A percentile compares a stretch with the other conserved stretches of the same genome.
These are phyloP conservation scores for Onychomys arenicola DNA, from an alignment of 2,797 vertebrate species.

Conservation along the genomic window DNA sequence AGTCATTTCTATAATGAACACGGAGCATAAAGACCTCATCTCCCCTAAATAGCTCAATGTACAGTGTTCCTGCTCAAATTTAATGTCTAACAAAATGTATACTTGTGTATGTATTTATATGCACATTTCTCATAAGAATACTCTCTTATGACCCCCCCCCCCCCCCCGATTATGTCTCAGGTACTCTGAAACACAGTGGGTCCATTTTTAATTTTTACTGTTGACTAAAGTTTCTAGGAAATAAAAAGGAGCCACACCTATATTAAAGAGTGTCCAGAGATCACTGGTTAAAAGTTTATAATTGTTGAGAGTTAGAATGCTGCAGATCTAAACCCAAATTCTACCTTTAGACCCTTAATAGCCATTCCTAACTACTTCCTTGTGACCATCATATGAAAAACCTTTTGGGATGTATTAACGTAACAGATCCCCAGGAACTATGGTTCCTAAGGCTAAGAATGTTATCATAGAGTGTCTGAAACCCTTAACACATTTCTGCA, in stretches of 20 bases:
- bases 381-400: neutral
- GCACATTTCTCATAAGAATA: neutral
- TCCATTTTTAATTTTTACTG: conserved; percentile 76
- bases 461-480: neutral
- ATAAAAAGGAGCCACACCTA: neutral
- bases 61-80: neutral
- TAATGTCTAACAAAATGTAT: conserved; percentile 74
- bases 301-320: neutral
- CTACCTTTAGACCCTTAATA: neutral
- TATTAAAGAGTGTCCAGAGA: neutral
- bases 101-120: neutral
- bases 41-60: neutral
- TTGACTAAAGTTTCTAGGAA: neutral
- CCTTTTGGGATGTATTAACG: neutral
- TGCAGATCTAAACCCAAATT: neutral
- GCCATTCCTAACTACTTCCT: neutral
- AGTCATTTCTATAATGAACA: conserved; percentile 34
- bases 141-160: conserved; percentile 57
- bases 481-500: neutral
- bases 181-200: conserved; percentile 49
- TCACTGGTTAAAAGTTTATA: neutral
- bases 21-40: neutral
- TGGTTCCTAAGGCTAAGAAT: neutral
- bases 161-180: conserved; percentile 53
- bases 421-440: no score